Conservation (phyloP, 1,140 invertebrate species). For the Planococcus citri region DNA sequence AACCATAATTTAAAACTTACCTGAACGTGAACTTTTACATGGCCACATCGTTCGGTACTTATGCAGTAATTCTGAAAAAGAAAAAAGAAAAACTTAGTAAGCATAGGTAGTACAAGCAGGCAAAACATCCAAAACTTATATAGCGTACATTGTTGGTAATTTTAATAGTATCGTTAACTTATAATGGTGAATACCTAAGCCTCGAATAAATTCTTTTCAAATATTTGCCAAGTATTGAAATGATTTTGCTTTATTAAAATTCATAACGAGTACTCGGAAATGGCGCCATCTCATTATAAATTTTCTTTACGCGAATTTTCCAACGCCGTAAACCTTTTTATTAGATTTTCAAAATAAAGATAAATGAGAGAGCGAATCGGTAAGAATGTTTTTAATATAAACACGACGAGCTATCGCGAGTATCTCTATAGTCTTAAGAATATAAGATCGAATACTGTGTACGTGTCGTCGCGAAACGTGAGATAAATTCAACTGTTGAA, state of each 20-base stretch:
- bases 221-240: not conserved
- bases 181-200: not conserved
- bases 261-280: not conserved
- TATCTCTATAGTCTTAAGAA: no score
- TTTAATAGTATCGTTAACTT: not conserved
- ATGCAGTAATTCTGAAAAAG: constrained; percentile 55
- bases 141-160: not conserved
- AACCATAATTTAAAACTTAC: constrained; percentile 35
- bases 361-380: no score
- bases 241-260: not conserved
- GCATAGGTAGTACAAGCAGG: not conserved
- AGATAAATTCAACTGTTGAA: not conserved
- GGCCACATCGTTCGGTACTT: constrained; percentile 52
- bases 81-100: constrained; percentile 25
- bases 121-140: not conserved
- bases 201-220: not conserved
- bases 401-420: no score
- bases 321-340: no score
- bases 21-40: constrained; percentile 53
- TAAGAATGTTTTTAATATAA: no score
- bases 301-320: no score
- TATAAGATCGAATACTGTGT: no score
- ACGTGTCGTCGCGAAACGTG: no score
- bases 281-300: not conserved
- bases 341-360: no score